Base-by-base conservation (phyloP, 2,888 invertebrate species). In the Pardosa pseudoannulata region DNA sequence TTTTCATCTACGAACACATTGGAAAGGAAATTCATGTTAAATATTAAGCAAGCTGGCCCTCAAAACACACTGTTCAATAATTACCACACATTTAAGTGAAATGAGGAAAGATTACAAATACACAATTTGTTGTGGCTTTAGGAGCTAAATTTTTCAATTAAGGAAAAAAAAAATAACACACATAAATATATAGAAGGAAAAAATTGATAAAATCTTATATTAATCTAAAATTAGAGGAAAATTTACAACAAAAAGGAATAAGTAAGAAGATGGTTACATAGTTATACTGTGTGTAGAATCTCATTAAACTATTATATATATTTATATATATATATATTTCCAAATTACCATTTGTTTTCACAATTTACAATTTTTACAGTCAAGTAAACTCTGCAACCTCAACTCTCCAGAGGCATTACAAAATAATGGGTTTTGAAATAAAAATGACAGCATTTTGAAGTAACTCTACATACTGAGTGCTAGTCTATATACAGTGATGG, bases 361-460 rank as follows among this genome's bases (percentile, higher is more conserved):
- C 70, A 87, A 87, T 87, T 79, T 87, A 87, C 87, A 87, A 72
- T 87, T 87, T 87, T 76, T 87, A 87, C 87, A 87, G 76, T 87
- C 74, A 79, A 73, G 64, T 85, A 74, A 76, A 83, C 76, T 70
- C 76, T 32, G 46, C 73, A 85, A 75, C 87, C 80, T 80, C 79
- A 87, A 87, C 79, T 87, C 76, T 87, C 85, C 85, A 86, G 85
- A 86, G 87, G 72, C 71, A 80, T 75, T 87, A 80, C 72, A 80
- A 80, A 75, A 80, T 76, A 80, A 80, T 79, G 86, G 86, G 78
- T 68, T 82, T 72, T 28, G 75, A 87, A 87, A 87, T 80, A 72
- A 87, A 87, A 80, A 87, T 86, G 79, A 86, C 75, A 87, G 76
- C 79, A 68, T 87, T 87, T 67, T 76, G 71, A 80, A 80, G 72